These are phyloP conservation scores for Morbakka virulenta DNA, from an alignment of 30 jellyfish, hydroid and myxozoan species.

Conservation along the genomic window DNA sequence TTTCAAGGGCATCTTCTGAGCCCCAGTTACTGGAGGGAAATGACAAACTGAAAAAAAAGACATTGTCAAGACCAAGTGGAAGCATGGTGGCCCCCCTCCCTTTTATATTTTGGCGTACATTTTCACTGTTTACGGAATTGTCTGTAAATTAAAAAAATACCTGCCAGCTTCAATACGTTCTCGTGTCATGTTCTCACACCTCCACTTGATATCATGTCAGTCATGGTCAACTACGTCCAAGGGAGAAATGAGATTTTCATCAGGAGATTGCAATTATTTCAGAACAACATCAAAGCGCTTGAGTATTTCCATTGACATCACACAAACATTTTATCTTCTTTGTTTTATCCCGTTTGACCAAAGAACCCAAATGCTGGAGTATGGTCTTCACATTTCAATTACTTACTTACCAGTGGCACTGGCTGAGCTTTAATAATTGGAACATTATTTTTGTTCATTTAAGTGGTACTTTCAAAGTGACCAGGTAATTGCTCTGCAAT, in stretches of 20 bases:
- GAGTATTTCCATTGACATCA: neutral
- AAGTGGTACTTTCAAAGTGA: neutral
- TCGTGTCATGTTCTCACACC: neutral
- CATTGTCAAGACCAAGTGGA: no score
- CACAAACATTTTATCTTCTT: neutral
- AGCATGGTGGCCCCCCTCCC: no score
- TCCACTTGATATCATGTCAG: neutral
- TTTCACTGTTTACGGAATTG: no score
- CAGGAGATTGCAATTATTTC: constrained; percentile 3
- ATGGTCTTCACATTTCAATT: neutral
- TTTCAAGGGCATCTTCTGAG: no score
- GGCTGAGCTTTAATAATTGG: neutral
- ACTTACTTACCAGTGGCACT: neutral
- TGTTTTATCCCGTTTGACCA: neutral
- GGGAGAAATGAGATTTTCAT: neutral
- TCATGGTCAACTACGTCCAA: neutral
- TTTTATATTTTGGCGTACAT: no score
- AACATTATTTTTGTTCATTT: neutral
- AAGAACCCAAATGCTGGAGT: constrained; percentile 1
- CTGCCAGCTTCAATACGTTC: neutral
- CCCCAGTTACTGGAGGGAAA: no score
- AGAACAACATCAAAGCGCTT: neutral
- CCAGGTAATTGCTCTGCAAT: neutral
- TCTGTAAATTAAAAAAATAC: no score
- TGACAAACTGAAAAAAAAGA: no score